Evolutionary conservation across 2,888 invertebrate species (phyloP).

Genomic region (Thecophora atra): DNA sequence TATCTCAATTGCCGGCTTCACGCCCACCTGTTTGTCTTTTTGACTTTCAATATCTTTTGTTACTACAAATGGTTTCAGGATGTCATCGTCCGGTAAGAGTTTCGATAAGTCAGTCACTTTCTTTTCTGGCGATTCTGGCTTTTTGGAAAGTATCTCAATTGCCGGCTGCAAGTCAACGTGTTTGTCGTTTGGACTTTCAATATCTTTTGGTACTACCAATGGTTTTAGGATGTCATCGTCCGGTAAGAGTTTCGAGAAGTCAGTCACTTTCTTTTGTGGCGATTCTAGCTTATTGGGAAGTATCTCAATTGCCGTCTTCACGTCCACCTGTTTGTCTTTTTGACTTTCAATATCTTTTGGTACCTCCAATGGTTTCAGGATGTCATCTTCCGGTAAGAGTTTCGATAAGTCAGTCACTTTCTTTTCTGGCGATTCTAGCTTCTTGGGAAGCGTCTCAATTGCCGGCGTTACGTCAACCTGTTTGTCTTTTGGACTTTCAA

Average conservation of each 20-base stretch:
- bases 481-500: not conserved
- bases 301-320: too few relatives aligned
- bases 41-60: not conserved
- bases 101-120: constrained; percentile 14
- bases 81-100: not conserved
- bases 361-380: not conserved
- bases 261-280: not conserved
- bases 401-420: not conserved
- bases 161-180: too few relatives aligned
- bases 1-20: too few relatives aligned
- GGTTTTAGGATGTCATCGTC: not conserved
- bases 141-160: too few relatives aligned
- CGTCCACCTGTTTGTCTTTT: constrained; percentile 30
- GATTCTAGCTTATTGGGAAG: constrained; percentile 39
- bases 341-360: not conserved
- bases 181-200: not conserved
- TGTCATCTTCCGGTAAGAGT: not conserved
- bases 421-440: not conserved
- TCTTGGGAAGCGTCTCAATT: too few relatives aligned
- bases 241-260: not conserved
- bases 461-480: not conserved
- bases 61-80: not conserved
- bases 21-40: constrained; percentile 30
- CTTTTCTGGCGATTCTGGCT: not conserved
- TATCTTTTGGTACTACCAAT: not conserved